phyloP scores from a whole-genome alignment of 2,797 vertebrate species.

The Buceros bicornis region DNA sequence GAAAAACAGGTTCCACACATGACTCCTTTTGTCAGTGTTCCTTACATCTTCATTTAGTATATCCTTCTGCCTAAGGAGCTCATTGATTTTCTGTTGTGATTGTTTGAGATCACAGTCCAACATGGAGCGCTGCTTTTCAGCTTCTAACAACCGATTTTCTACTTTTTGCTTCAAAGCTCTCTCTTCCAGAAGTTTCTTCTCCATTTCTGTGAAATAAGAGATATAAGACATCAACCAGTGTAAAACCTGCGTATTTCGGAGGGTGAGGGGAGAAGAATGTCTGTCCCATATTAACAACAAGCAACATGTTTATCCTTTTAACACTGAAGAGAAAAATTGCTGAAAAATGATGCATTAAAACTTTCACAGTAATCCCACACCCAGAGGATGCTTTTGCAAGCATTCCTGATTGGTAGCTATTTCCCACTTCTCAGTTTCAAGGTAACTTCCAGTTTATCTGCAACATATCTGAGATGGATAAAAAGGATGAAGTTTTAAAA shows the following conservation, averaged over 20 bases:
- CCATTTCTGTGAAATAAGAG: slow-evolving; percentile 85
- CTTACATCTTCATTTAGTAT: slow-evolving; percentile 92
- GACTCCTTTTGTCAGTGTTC: background rate
- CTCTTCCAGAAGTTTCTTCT: slow-evolving; percentile 95
- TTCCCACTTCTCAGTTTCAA: background rate
- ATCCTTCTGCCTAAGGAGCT: slow-evolving; percentile 93
- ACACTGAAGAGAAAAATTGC: background rate
- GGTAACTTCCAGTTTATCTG: background rate
- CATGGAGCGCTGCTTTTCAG: slow-evolving; percentile 95
- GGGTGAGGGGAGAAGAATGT: background rate
- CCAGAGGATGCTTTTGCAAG: background rate
- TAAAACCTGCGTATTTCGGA: background rate
- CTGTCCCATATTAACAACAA: background rate
- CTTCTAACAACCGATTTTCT: slow-evolving; percentile 93
- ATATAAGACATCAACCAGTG: background rate
- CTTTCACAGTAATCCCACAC: background rate
- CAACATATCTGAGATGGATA: background rate
- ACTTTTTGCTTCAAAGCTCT: slow-evolving; percentile 90
- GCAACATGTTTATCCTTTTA: background rate
- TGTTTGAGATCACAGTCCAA: slow-evolving; percentile 98
- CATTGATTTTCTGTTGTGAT: slow-evolving; percentile 93
- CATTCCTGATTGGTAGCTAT: background rate
- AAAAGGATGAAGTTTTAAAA: background rate
- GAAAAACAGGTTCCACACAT: background rate
- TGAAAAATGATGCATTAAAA: background rate